Evolutionary conservation across 2,113 vertebrate species (phyloP).

Genomic region (Loxodonta africana): DNA sequence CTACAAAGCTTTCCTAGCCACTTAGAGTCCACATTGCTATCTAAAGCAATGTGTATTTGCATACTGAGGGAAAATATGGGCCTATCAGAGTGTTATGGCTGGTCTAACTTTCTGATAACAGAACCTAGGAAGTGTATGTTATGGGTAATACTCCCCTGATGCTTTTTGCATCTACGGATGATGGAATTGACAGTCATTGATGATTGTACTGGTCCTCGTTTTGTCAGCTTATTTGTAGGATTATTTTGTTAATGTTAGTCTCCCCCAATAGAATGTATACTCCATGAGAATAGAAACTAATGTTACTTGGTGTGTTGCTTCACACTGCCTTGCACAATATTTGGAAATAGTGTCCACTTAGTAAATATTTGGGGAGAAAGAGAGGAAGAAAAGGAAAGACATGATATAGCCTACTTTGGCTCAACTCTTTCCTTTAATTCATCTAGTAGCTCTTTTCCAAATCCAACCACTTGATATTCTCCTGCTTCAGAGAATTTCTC

Average conservation of each 20-base stretch:
- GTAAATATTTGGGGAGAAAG: not conserved
- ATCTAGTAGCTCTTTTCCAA: not conserved
- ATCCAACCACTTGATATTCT: not conserved
- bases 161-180: not conserved
- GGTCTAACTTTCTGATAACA: not conserved
- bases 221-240: not conserved
- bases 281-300: not conserved
- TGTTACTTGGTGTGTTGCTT: not conserved
- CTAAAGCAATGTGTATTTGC: not conserved
- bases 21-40: not conserved
- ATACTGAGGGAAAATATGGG: not conserved
- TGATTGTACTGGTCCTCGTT: not conserved
- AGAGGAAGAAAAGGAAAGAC: not conserved
- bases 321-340: not conserved
- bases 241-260: slow-evolving; percentile 29
- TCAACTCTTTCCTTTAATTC: slow-evolving; percentile 3
- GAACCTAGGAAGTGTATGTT: not conserved
- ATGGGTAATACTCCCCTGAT: accelerated
- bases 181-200: not conserved
- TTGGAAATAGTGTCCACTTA: not conserved
- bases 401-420: not conserved
- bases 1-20: not conserved
- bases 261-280: not conserved
- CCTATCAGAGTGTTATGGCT: not conserved
- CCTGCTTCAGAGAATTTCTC: not conserved